phyloP scores from a whole-genome alignment of 2,888 invertebrate species.

The Phymatocera aterrima region DNA sequence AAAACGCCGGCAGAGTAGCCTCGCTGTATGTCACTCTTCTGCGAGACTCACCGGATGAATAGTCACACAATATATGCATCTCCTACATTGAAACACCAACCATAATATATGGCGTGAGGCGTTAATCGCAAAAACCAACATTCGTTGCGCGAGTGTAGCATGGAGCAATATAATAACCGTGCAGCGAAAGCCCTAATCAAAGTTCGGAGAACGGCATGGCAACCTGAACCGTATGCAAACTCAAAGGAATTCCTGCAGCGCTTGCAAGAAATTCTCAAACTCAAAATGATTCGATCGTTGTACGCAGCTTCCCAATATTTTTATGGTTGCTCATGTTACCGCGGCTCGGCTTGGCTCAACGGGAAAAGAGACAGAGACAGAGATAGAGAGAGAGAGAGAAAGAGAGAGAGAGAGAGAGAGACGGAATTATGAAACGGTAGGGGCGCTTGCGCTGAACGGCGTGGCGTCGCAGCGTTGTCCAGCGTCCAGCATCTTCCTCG shows the following conservation, averaged over 20 bases:
- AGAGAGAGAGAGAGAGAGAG: slow-evolving; percentile 47
- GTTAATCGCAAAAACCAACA: slow-evolving; percentile 4
- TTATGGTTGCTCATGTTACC: not conserved
- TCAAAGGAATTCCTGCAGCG: too few relatives aligned
- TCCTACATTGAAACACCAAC: too few relatives aligned
- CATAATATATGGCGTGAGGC: too few relatives aligned
- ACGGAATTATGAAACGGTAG: slow-evolving; percentile 53
- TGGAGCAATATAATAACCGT: not conserved
- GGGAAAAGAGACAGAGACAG: not conserved
- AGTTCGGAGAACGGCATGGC: not conserved
- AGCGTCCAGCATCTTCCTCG: slow-evolving; percentile 62
- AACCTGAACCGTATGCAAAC: too few relatives aligned
- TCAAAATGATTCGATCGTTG: not conserved
- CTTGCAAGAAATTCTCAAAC: not conserved
- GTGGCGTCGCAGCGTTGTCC: slow-evolving; percentile 45
- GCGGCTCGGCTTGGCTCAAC: not conserved
- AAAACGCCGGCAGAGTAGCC: too few relatives aligned
- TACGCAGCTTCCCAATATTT: not conserved
- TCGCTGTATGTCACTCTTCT: too few relatives aligned
- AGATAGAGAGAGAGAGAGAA: not conserved
- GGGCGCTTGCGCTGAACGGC: slow-evolving; percentile 44
- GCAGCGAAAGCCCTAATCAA: not conserved
- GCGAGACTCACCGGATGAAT: too few relatives aligned
- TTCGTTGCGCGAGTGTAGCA: not conserved
- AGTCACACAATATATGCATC: too few relatives aligned